phyloP scores from a whole-genome alignment of 2,797 vertebrate species.

The Pangasius djambal region DNA sequence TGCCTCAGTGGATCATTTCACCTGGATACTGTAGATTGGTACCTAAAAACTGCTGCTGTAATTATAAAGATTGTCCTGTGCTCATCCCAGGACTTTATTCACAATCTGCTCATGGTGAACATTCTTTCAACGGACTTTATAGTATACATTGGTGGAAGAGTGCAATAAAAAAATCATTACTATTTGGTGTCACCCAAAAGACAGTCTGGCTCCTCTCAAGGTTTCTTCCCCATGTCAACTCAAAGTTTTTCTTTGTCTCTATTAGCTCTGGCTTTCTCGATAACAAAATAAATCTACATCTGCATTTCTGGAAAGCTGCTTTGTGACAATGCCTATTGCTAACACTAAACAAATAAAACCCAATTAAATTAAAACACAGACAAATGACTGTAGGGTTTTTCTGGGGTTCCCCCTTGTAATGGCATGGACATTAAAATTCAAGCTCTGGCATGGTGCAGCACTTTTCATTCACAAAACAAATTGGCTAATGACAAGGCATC shows the following conservation, averaged over 20 bases:
- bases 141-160: background rate
- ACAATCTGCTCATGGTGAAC: background rate
- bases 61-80: background rate
- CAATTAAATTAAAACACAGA: background rate
- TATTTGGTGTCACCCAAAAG: background rate
- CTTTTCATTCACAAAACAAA: slow-evolving; percentile 2
- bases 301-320: background rate
- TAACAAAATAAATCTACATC: background rate
- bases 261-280: background rate
- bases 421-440: background rate
- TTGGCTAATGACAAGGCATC: background rate
- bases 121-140: background rate
- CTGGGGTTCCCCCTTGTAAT: background rate
- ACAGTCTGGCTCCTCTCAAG: background rate
- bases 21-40: background rate
- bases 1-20: background rate
- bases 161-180: too few species aligned
- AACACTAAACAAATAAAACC: too few species aligned
- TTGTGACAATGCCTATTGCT: background rate
- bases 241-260: too few species aligned
- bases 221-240: background rate
- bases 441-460: background rate
- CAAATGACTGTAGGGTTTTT: background rate
- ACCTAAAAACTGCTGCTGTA: background rate
- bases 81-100: background rate